A percentile compares a stretch with the other conserved stretches of the same genome.
Evolutionary conservation across 2,888 invertebrate species (phyloP).

Genomic region (Anthrax anthrax): DNA sequence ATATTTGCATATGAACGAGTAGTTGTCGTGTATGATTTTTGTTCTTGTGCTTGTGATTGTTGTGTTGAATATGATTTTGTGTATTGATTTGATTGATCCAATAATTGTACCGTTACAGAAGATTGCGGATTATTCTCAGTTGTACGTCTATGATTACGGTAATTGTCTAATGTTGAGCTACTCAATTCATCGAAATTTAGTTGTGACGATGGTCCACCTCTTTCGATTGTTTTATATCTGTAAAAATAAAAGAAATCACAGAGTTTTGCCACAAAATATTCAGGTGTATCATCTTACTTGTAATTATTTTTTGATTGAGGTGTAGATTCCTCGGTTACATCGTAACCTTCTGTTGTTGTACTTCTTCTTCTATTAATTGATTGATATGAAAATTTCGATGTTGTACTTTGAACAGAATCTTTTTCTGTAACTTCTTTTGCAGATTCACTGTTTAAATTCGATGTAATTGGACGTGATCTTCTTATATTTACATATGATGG

Average conservation of each 20-base stretch:
- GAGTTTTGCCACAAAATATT: no score
- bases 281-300: conserved; percentile 3
- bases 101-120: conserved; percentile 28
- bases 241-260: conserved; percentile 14
- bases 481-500: conserved; percentile 59
- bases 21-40: conserved; percentile 14
- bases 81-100: conserved; percentile 18
- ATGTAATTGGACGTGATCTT: conserved; percentile 43
- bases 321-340: background rate
- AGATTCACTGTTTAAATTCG: conserved; percentile 11
- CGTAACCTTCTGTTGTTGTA: conserved; percentile 2
- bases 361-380: conserved; percentile 18
- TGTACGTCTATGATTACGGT: conserved; percentile 1
- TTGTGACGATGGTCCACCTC: conserved; percentile 20
- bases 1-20: conserved; percentile 29
- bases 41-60: no score
- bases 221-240: conserved; percentile 29
- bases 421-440: conserved; percentile 7
- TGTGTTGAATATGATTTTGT: conserved; percentile 2
- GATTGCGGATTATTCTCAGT: conserved; percentile 16
- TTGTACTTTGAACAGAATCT: background rate
- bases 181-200: conserved; percentile 7
- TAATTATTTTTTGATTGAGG: background rate
- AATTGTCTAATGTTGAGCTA: background rate
- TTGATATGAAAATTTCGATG: conserved; percentile 19